Percentiles rank a stretch among this genome's conserved stretches.
These are phyloP conservation scores for Coptodon bakossiorum DNA, from an alignment of 2,113 vertebrate species.

Conservation along the genomic window DNA sequence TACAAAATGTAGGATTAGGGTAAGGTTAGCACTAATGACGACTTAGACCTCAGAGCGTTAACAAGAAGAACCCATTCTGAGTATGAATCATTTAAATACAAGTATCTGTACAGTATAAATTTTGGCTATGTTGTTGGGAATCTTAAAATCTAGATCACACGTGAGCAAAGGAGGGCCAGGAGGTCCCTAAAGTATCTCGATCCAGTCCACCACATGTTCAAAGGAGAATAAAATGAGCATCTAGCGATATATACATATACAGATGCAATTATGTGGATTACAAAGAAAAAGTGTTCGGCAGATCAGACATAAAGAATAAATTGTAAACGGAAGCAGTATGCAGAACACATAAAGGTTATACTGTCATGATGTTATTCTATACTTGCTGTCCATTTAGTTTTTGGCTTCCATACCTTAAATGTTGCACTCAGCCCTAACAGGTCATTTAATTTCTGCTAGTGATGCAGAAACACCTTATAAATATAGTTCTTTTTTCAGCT, in stretches of 20 bases:
- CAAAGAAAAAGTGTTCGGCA: background rate
- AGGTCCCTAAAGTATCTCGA: background rate
- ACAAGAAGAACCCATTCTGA: background rate
- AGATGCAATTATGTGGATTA: background rate
- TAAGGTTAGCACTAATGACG: background rate
- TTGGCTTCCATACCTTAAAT: accelerated
- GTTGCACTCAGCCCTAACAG: background rate
- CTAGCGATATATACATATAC: background rate
- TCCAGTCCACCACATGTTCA: background rate
- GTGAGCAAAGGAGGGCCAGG: background rate
- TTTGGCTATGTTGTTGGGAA: background rate
- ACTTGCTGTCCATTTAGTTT: background rate
- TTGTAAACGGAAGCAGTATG: background rate
- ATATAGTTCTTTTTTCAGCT: accelerated
- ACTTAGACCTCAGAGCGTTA: accelerated
- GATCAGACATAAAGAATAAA: background rate
- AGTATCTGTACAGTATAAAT: background rate
- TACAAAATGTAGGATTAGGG: background rate
- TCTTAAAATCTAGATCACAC: background rate
- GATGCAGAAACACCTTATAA: background rate
- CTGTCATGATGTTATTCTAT: background rate
- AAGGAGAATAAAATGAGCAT: background rate
- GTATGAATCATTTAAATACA: background rate
- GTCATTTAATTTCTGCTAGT: background rate
- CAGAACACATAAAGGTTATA: background rate